phyloP scores from a whole-genome alignment of 2,888 invertebrate species.

The Aspidapion aeneum region DNA sequence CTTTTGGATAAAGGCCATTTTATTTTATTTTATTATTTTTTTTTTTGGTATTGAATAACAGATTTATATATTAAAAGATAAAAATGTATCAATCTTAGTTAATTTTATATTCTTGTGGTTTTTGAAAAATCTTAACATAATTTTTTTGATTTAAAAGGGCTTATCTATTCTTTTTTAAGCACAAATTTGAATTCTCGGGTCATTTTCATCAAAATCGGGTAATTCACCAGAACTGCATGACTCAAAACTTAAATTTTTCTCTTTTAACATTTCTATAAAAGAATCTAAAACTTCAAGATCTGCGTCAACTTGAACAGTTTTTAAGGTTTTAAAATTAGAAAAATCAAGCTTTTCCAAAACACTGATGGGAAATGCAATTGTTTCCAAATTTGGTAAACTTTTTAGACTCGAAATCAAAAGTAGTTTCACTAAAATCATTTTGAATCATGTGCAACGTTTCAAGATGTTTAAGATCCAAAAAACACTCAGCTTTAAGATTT shows the following conservation, averaged over 20 bases:
- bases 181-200: neutral
- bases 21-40: no score
- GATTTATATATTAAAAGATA: no score
- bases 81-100: no score
- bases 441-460: no score
- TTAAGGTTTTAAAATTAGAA: neutral
- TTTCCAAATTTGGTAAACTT: neutral
- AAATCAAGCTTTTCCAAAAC: neutral
- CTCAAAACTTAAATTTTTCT: neutral
- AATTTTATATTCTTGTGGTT: no score
- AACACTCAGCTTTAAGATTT: no score
- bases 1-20: neutral
- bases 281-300: neutral
- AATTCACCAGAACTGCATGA: neutral
- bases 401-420: neutral
- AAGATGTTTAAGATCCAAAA: no score
- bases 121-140: no score
- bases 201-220: neutral
- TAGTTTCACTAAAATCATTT: no score
- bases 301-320: neutral
- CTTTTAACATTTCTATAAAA: neutral
- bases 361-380: neutral
- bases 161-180: neutral
- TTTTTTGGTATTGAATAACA: no score
- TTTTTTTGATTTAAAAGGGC: no score